phyloP scores from a whole-genome alignment of 1,140 invertebrate genomes.

The Orussus abietinus region DNA sequence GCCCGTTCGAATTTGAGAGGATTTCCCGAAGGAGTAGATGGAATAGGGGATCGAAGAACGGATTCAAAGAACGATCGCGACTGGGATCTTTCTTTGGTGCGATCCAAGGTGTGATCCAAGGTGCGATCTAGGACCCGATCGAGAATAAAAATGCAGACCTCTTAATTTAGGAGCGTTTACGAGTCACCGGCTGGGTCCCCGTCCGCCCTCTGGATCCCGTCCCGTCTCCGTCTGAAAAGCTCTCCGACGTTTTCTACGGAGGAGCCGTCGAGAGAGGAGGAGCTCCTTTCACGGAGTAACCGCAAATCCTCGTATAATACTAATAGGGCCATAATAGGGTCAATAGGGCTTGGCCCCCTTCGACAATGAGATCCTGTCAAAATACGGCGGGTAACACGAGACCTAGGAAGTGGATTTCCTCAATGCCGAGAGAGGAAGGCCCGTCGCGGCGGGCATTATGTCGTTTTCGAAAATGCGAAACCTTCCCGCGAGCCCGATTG shows the following conservation, averaged over 20 bases:
- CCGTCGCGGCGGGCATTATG: constrained; percentile 25
- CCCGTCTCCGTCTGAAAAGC: constrained; percentile 1
- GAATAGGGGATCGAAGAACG: no score
- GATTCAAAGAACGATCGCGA: no score
- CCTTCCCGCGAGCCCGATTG: constrained; percentile 30
- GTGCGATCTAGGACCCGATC: no score
- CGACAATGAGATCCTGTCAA: constrained; percentile 55
- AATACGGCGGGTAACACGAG: constrained; percentile 51
- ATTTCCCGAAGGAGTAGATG: no score
- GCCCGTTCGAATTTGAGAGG: no score
- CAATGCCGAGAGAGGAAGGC: constrained; percentile 39
- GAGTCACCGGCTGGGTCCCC: no score
- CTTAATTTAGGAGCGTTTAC: no score
- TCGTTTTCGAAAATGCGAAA: constrained; percentile 47
- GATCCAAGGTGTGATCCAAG: no score
- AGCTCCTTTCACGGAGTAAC: constrained; percentile 40
- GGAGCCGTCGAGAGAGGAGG: constrained; percentile 22
- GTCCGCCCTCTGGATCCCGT: not conserved
- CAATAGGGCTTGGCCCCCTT: constrained; percentile 48
- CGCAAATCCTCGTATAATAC: constrained; percentile 53
- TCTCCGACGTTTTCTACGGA: no score
- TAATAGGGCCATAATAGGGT: constrained; percentile 54
- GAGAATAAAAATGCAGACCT: no score
- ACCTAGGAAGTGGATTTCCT: constrained; percentile 52
- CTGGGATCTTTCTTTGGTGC: no score